Base-by-base conservation (phyloP, 2,888 invertebrate species). In the Brachyopa scutellaris region DNA sequence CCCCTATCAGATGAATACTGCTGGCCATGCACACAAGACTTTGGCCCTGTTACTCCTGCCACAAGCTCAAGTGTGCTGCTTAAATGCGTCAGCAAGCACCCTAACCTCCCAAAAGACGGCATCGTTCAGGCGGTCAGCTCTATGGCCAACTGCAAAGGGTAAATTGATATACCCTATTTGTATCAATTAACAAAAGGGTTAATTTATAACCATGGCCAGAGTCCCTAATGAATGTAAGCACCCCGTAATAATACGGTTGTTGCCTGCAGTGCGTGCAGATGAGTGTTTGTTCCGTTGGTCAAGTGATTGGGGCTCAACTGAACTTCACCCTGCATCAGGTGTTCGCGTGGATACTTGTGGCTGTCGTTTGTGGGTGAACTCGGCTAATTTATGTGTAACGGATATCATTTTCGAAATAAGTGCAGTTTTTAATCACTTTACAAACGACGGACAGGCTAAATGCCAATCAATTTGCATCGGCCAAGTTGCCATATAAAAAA, bases 151-250 rank as follows among this genome's bases (percentile, higher is more conserved):
- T 76, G 76, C 64, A 74, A 74, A 84, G 84, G 84, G 76, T 85
- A 85, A 85, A 85, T 85, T 85, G 85, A 84, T 85, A 77, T 84
- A 85, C 77, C 83, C 59, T 73, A 90, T 90, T 90, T 90, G 90
- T 89, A 89, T 89, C 90, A 89, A 89, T 89, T 89, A 89, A 89
- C 89, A 87, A 88, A 89, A 88, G 89, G 89, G 89, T 89, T 89
- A 89, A 88, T 89, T 89, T 88, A 88, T 88, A 87, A 87, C 86
- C 86, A 85, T 87, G 86, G 87, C 86, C 86, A 78, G 80, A 82
- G 84, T 73, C 85, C 76, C 76, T 82, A 76, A 76, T 76, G 82
- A 82, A 76, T 76, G 69, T 61, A 76, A 76, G 76, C 76, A 82
- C 76, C 76, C 76, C 53, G 64, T 82, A 76, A 82, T 82, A 70